A percentile compares a stretch with the other conserved stretches of the same genome.
Conservation (phyloP, 1,140 invertebrate genomes). For the Nomia melanderi region DNA sequence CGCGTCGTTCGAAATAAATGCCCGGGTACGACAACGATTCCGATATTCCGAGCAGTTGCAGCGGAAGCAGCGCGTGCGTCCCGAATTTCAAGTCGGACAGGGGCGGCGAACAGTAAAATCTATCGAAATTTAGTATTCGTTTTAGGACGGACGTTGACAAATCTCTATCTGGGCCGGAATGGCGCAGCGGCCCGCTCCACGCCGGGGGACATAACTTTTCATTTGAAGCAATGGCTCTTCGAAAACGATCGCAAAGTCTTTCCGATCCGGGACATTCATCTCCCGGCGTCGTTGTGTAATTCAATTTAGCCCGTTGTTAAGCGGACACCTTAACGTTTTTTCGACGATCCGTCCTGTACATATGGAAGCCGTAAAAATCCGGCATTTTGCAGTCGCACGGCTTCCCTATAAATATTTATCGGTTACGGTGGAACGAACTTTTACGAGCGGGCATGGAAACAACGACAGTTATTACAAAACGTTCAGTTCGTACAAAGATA, state of each 20-base stretch:
- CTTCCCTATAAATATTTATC: slow-evolving; percentile 5
- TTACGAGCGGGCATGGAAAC: background rate
- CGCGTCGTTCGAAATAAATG: too few species aligned
- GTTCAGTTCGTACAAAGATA: too few species aligned
- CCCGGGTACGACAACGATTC: too few species aligned
- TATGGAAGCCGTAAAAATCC: slow-evolving; percentile 19
- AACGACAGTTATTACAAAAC: background rate
- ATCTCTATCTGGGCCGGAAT: background rate
- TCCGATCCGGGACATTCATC: background rate
- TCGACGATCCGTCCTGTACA: slow-evolving; percentile 1
- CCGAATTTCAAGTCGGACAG: background rate
- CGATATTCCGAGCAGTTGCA: too few species aligned
- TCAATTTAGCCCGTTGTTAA: slow-evolving; percentile 19
- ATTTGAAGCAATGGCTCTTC: background rate
- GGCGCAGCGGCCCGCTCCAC: background rate
- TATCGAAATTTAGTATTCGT: slow-evolving; percentile 9
- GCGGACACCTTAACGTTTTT: slow-evolving; percentile 30
- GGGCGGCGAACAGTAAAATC: background rate
- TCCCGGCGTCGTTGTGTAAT: slow-evolving; percentile 7
- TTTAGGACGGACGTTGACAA: slow-evolving; percentile 13
- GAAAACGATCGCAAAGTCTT: slow-evolving; percentile 17
- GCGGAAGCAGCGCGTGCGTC: background rate
- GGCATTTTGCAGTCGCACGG: background rate
- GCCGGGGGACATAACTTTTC: slow-evolving; percentile 9
- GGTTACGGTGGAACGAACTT: background rate